Evolutionary conservation across 2,888 invertebrate genomes (phyloP).

Genomic region (Oligia latruncula): DNA sequence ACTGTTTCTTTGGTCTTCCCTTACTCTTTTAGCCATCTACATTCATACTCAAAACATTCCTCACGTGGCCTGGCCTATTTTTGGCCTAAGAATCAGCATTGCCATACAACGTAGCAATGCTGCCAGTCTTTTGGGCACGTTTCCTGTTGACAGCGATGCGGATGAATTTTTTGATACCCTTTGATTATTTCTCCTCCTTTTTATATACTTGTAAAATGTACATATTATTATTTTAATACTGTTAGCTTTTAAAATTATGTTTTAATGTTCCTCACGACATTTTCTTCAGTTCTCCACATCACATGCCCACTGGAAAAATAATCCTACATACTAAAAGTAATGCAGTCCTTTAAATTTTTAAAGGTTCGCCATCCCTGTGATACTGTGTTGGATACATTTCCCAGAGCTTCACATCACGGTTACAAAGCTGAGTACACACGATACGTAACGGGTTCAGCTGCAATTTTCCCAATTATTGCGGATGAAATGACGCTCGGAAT

Average conservation of each 20-base stretch:
- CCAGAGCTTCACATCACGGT: neutral
- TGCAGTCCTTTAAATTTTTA: neutral
- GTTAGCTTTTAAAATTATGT: no score
- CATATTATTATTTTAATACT: no score
- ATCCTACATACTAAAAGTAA: neutral
- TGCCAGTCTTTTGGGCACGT: no score
- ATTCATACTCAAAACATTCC: neutral
- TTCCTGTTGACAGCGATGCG: no score
- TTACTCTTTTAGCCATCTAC: neutral
- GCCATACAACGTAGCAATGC: no score
- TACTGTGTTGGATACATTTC: constrained; percentile 1
- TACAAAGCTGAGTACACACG: constrained; percentile 11
- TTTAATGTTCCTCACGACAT: neutral
- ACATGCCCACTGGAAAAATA: neutral
- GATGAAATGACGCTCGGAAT: constrained; percentile 37
- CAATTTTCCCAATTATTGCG: constrained; percentile 43
- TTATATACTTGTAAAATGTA: no score
- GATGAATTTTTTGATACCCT: no score
- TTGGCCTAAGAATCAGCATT: no score
- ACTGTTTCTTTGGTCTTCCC: neutral
- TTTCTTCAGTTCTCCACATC: neutral
- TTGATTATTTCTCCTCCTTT: no score
- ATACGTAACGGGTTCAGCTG: constrained; percentile 19
- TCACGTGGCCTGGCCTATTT: no score
- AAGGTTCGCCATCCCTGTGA: neutral